Percentiles rank a stretch among this genome's conserved stretches.
Conservation (phyloP, 2,797 vertebrate species). For the Macroramphosus scolopax region DNA sequence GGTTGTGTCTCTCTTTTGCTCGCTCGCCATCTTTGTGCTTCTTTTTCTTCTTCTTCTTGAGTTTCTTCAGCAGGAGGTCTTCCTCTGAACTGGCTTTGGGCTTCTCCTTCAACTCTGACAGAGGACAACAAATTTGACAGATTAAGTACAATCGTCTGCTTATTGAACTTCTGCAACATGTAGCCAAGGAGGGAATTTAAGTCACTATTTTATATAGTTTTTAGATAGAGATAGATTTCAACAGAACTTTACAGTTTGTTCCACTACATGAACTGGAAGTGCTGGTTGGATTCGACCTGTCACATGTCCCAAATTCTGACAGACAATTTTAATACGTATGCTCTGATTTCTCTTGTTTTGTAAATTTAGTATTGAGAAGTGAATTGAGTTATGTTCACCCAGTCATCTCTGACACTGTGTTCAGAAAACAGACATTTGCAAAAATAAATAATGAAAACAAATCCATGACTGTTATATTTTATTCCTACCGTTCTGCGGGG, state of each 20-base stretch:
- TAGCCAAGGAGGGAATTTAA: no score
- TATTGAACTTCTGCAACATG: background rate
- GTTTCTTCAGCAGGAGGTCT: constrained; percentile 91
- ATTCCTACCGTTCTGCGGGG: constrained; percentile 84
- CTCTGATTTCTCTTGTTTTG: no score
- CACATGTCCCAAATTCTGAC: no score
- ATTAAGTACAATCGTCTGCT: background rate
- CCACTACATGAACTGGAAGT: no score
- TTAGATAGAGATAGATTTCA: no score
- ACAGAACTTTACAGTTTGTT: no score
- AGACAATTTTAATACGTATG: no score
- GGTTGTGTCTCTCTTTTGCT: constrained; percentile 85
- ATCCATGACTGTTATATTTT: background rate
- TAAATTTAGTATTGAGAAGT: no score
- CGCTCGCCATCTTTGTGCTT: constrained; percentile 99
- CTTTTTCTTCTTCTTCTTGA: constrained; percentile 99
- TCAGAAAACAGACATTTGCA: no score
- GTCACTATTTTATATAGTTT: background rate
- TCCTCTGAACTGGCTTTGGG: constrained; percentile 87
- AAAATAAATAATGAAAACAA: background rate
- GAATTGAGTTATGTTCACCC: no score
- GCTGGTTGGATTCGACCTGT: no score
- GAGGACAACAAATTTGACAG: background rate
- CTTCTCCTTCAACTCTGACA: constrained; percentile 86
- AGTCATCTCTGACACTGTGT: no score